These are phyloP conservation scores for Siphamia tubifer DNA, from an alignment of 2,113 vertebrate species.

Conservation along the genomic window DNA sequence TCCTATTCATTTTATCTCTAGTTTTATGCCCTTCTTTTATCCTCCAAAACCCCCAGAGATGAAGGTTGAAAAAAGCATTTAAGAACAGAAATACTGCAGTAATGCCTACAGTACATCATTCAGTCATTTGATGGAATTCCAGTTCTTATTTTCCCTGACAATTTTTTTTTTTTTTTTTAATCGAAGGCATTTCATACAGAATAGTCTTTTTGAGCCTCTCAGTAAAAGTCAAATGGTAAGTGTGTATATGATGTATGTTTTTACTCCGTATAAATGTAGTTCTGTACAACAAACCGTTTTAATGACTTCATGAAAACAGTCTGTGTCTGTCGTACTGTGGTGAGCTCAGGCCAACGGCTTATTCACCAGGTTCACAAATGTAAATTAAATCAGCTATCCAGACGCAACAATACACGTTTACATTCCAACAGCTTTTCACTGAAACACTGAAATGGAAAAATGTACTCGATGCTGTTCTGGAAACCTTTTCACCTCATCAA, in stretches of 20 bases:
- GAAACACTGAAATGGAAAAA: constrained; percentile 4
- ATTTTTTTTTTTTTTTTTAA: too few relatives aligned
- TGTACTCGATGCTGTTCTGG: not conserved
- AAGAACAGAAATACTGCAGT: too few relatives aligned
- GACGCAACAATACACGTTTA: not conserved
- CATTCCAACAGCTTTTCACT: not conserved
- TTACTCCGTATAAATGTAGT: constrained; percentile 11
- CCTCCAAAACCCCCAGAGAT: too few relatives aligned
- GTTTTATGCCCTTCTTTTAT: too few relatives aligned
- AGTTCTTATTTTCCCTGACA: too few relatives aligned
- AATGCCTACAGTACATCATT: too few relatives aligned
- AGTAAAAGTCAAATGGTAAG: not conserved
- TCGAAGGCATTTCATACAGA: too few relatives aligned
- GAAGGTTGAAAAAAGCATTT: too few relatives aligned
- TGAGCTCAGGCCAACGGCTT: not conserved
- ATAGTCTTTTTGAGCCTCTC: constrained; percentile 2
- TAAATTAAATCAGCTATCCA: constrained; percentile 13
- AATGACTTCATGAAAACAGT: constrained; percentile 37
- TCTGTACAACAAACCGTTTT: constrained; percentile 17
- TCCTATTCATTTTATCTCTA: too few relatives aligned
- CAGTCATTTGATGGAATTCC: too few relatives aligned
- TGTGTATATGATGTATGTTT: too few relatives aligned
- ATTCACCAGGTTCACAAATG: constrained; percentile 5
- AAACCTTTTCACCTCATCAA: constrained; percentile 5
- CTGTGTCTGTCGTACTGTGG: not conserved